Base-by-base conservation (phyloP, 2,113 vertebrate species). In the Castor canadensis region DNA sequence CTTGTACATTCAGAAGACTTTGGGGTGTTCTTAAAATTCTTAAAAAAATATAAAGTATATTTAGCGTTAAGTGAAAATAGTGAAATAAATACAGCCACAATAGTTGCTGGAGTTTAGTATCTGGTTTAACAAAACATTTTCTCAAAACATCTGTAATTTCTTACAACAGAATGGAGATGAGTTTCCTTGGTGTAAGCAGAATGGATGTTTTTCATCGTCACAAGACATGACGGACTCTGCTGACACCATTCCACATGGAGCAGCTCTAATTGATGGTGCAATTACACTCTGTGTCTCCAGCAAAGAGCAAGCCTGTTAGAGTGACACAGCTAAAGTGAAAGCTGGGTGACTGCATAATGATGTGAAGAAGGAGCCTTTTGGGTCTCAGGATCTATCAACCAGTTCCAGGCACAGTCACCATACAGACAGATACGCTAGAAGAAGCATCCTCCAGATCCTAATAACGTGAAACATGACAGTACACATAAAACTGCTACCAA, bases 301-400 rank as follows among this genome's bases (percentile, higher is more conserved):
- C 98, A 88, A 99, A 99, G 97, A 99, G 99, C 87, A 99, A 98
- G 17, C 98, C 99, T 96, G 99, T 99, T 79, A 99, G 98, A 75
- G 99, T 99, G 96, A 99, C n/a, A 99, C 97, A 99, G 98, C 99
- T 99, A 95, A 99, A 24, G 98, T 99, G 98, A n/a, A n/a, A 98
- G 99, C 99, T 1, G 99, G 99, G 97, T 99, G 99, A 98, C 99
- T 99, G 99, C 99, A 99, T 94, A 99, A 98, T 7, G 99, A 99
- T 5, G 98, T 99, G 96, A 99, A 99, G 98, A 99, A 99, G 6
- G 99, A 99, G n/a, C 99, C 98, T 99, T 99, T 88, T 99, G 99
- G 89, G 99, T 99, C 95, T 99, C 98, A 0, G 99, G 99, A 93
- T 99, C 99, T 98, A 99, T 99, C 93, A 99, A 98, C 99, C 99